Evolutionary conservation across 2,113 vertebrate species (phyloP).

Genomic region (Leucoraja erinaceus): DNA sequence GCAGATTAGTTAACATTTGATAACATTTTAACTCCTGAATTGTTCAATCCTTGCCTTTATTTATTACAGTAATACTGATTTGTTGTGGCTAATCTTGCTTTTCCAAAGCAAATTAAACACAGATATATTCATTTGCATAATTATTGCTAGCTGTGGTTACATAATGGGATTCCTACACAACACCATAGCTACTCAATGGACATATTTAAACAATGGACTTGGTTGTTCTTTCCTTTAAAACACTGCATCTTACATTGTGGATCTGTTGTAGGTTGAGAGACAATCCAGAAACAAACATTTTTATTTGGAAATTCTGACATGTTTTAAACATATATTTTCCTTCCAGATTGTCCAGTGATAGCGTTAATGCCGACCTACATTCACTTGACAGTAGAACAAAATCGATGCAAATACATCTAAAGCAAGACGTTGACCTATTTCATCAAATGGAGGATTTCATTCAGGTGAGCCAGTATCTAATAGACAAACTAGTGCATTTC

Average conservation of each 20-base stretch:
- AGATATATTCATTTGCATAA: background rate
- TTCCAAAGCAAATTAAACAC: background rate
- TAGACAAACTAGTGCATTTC: background rate
- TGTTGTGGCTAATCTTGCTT: background rate
- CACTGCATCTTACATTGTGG: background rate
- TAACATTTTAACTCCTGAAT: background rate
- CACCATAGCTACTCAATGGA: background rate
- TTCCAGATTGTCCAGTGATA: constrained; percentile 83
- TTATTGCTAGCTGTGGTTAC: background rate
- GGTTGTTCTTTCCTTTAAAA: background rate
- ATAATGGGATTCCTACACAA: background rate
- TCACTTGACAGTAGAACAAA: constrained; percentile 71
- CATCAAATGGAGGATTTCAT: constrained; percentile 81
- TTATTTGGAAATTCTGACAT: background rate
- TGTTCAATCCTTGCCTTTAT: background rate
- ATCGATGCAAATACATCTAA: constrained; percentile 76
- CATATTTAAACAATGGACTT: background rate
- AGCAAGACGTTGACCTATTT: constrained; percentile 67
- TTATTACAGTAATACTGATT: background rate
- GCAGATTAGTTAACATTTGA: background rate
- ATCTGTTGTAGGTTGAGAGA: background rate
- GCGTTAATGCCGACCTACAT: constrained; percentile 74
- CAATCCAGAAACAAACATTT: background rate
- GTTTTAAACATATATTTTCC: constrained; percentile 28
- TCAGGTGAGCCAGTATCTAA: constrained; percentile 63